phyloP scores from a whole-genome alignment of 2,888 invertebrate species.

The Chydorus sphaericus region DNA sequence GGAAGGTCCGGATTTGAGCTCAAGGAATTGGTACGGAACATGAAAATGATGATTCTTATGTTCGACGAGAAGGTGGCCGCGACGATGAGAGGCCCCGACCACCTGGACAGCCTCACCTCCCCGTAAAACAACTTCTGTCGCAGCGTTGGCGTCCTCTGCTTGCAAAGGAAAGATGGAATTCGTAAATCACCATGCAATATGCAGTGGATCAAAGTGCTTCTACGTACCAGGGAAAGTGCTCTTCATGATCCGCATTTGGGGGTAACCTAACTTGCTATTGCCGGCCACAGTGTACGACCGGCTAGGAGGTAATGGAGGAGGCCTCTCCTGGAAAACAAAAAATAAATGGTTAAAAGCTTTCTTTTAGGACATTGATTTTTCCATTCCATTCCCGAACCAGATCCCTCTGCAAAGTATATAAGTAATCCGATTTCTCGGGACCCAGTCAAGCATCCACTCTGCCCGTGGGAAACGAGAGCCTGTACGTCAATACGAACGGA shows the following conservation, averaged over 20 bases:
- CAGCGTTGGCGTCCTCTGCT: constrained; percentile 33
- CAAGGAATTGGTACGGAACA: constrained; percentile 70
- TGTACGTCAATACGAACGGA: too few species aligned
- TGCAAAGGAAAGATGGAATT: too few species aligned
- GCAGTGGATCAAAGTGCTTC: neutral
- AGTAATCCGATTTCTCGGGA: too few species aligned
- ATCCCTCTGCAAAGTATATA: too few species aligned
- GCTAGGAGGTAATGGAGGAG: constrained; percentile 81
- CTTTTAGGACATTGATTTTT: too few species aligned
- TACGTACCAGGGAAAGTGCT: constrained; percentile 59
- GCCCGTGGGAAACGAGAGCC: too few species aligned
- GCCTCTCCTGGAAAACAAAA: constrained; percentile 54
- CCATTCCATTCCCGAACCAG: too few species aligned
- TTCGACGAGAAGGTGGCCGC: constrained; percentile 78
- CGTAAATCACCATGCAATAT: neutral
- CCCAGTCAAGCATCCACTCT: too few species aligned
- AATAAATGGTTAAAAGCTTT: too few species aligned
- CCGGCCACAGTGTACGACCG: constrained; percentile 79
- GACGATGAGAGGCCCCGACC: constrained; percentile 67
- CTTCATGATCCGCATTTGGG: constrained; percentile 81
- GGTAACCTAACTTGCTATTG: constrained; percentile 80
- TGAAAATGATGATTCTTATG: constrained; percentile 55
- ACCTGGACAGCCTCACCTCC: constrained; percentile 79
- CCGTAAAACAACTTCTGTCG: constrained; percentile 47
- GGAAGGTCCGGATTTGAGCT: constrained; percentile 38